A percentile compares a stretch with the other conserved stretches of the same genome.
phyloP scores from a whole-genome alignment of 2,888 invertebrate genomes.

The Polyommatus icarus region DNA sequence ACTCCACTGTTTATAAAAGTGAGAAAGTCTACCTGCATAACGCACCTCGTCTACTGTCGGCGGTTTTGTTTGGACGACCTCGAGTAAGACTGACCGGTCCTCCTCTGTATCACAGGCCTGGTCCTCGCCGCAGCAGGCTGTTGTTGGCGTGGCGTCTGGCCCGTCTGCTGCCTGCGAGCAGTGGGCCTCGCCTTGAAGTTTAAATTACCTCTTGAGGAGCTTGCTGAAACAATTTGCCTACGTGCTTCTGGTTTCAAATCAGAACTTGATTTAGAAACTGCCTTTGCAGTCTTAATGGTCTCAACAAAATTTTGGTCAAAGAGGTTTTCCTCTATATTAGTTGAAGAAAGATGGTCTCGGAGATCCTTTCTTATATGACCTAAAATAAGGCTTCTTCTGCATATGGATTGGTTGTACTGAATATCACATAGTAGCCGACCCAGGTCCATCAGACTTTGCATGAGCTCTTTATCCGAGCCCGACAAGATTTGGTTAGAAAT shows the following conservation, averaged over 20 bases:
- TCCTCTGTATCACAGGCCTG: too few species aligned
- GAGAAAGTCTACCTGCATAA: too few species aligned
- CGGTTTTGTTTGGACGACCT: too few species aligned
- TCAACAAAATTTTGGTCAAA: constrained; percentile 1
- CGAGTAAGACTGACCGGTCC: too few species aligned
- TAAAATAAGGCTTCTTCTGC: background rate
- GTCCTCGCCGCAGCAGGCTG: background rate
- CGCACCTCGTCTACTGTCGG: too few species aligned
- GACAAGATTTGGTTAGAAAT: background rate
- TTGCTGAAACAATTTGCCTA: too few species aligned
- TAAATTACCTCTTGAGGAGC: background rate
- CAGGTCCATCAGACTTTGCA: background rate
- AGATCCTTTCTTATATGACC: background rate
- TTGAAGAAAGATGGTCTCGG: background rate
- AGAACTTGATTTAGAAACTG: background rate
- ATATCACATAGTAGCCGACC: background rate
- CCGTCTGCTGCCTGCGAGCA: constrained; percentile 17
- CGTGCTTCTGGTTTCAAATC: too few species aligned
- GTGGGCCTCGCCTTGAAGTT: constrained; percentile 7
- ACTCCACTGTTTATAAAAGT: too few species aligned
- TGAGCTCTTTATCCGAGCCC: background rate
- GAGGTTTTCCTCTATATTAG: background rate
- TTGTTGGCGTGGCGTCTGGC: constrained; percentile 20
- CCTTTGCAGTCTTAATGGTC: constrained; percentile 4
- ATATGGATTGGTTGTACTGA: background rate